Conservation (phyloP, 2,888 invertebrate species). For the Eurytoma adleriae region DNA sequence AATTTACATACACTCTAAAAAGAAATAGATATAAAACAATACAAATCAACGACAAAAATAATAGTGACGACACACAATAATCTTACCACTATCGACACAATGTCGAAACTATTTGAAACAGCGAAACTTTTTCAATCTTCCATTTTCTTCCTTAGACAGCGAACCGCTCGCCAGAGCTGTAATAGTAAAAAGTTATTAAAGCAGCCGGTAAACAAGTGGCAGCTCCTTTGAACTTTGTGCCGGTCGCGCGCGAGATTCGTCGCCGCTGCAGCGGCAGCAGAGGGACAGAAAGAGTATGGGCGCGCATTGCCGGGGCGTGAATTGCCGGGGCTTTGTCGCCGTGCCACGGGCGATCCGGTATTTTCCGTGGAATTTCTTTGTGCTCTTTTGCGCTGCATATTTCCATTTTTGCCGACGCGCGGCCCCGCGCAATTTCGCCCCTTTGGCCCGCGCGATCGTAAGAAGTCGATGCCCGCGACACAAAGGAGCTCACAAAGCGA, state of each 20-base stretch:
- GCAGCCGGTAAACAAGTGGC: conserved; percentile 4
- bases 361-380: conserved; percentile 24
- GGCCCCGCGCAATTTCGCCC: not conserved
- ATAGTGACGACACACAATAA: too few relatives aligned
- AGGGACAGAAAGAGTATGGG: too few relatives aligned
- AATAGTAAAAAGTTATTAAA: not conserved
- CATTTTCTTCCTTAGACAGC: too few relatives aligned
- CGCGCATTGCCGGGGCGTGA: too few relatives aligned
- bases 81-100: too few relatives aligned
- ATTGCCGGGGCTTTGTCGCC: conserved; percentile 15
- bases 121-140: too few relatives aligned
- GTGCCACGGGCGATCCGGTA: conserved; percentile 6
- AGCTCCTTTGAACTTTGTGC: not conserved
- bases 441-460: conserved; percentile 31
- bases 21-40: too few relatives aligned
- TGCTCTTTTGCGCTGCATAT: not conserved
- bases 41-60: too few relatives aligned
- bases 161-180: too few relatives aligned
- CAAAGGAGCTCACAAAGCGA: not conserved
- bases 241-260: conserved; percentile 4
- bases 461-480: not conserved
- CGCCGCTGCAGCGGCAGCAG: too few relatives aligned
- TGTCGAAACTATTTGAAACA: too few relatives aligned
- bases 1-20: too few relatives aligned
- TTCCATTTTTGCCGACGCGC: conserved; percentile 7